Conservation (phyloP, 2,113 vertebrate species). For the Panthera uncia region DNA sequence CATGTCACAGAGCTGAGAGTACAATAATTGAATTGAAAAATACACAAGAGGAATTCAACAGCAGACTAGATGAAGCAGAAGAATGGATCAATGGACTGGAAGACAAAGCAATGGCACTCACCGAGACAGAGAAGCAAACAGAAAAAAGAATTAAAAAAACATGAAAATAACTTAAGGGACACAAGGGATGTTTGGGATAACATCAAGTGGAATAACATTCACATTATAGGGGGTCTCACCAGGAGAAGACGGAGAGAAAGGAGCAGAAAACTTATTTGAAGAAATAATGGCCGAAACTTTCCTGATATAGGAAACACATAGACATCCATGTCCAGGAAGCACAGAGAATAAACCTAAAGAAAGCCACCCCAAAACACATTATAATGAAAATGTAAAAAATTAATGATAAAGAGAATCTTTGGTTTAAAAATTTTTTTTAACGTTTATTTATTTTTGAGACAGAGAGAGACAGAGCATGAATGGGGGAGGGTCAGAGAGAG, state of each 20-base stretch:
- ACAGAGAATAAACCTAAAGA: not conserved
- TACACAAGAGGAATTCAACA: not conserved
- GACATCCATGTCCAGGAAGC: not conserved
- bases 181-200: not conserved
- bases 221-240: not conserved
- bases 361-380: not conserved
- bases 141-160: not conserved
- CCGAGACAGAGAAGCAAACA: not conserved
- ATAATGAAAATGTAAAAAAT: not conserved
- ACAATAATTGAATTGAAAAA: not conserved
- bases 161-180: not conserved
- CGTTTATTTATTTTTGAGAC: too few species aligned
- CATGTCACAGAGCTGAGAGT: not conserved
- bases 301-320: not conserved
- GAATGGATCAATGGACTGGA: not conserved
- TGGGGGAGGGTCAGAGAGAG: too few species aligned
- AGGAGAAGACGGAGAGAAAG: not conserved
- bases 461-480: too few species aligned
- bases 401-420: not conserved
- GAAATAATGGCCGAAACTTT: not conserved
- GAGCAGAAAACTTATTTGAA: not conserved
- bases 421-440: rapidly evolving
- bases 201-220: not conserved
- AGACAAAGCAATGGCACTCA: not conserved
- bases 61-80: not conserved